These are phyloP conservation scores for Agrochola circellaris DNA, from an alignment of 2,888 invertebrate species.

Conservation along the genomic window DNA sequence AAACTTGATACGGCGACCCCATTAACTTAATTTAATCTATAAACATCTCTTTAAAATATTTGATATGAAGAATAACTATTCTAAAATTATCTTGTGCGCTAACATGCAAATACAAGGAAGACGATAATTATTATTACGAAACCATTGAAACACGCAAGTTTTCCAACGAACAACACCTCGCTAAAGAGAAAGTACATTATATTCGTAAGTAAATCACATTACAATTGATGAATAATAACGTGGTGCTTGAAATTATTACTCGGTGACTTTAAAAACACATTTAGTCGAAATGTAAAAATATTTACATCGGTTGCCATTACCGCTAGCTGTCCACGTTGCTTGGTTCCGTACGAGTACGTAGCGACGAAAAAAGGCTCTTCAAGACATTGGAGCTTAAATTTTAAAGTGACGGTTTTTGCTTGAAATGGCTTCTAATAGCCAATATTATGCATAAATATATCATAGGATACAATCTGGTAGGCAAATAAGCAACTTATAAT, in stretches of 20 bases:
- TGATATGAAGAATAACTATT: constrained; percentile 87
- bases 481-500: too few species aligned
- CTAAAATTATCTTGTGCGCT: constrained; percentile 87
- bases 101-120: constrained; percentile 87
- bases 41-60: constrained; percentile 81
- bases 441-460: too few species aligned
- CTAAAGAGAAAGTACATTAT: constrained; percentile 75
- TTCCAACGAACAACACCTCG: constrained; percentile 82
- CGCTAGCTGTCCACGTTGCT: constrained; percentile 50
- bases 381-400: too few species aligned
- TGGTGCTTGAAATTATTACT: constrained; percentile 84
- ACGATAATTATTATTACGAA: constrained; percentile 79
- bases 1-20: constrained; percentile 77
- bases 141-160: constrained; percentile 79
- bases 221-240: constrained; percentile 81
- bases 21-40: constrained; percentile 73
- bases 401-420: too few species aligned
- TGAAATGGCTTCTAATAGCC: too few species aligned
- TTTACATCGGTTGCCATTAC: constrained; percentile 78
- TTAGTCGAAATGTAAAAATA: constrained; percentile 87
- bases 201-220: constrained; percentile 82
- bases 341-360: constrained; percentile 30
- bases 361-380: background rate
- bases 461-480: too few species aligned
- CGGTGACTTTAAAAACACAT: constrained; percentile 85